Evolutionary conservation across 2,797 vertebrate species (phyloP).

Genomic region (Triplophysa yarkandensis): DNA sequence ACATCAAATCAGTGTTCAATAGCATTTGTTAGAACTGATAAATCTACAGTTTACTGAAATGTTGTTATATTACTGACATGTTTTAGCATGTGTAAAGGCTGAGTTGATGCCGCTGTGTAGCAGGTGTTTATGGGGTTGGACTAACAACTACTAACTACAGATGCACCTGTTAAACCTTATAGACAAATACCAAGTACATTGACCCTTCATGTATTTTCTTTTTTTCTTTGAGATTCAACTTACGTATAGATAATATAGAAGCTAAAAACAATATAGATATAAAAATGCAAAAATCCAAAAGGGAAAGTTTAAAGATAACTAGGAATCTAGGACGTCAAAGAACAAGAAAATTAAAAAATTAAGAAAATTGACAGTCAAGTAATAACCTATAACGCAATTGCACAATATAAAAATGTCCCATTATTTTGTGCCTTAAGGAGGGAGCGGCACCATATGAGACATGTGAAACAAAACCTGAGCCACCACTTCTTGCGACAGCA

Average conservation of each 20-base stretch:
- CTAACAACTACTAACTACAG: not conserved
- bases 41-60: not conserved
- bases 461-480: conserved; percentile 75
- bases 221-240: not conserved
- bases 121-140: conserved; percentile 21
- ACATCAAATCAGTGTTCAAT: not conserved
- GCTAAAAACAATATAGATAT: not conserved
- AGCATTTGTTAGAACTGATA: not conserved
- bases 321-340: not conserved
- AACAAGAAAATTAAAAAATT: not conserved
- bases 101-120: not conserved
- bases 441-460: conserved; percentile 71
- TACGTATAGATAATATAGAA: not conserved
- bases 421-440: conserved; percentile 58
- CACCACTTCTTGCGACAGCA: conserved; percentile 80
- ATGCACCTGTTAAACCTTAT: conserved; percentile 31
- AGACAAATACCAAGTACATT: not conserved
- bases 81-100: not conserved
- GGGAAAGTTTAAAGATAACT: not conserved
- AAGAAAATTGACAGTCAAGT: not conserved
- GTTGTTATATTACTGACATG: not conserved
- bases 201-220: not conserved
- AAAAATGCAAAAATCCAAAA: not conserved
- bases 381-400: not conserved
- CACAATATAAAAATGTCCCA: conserved; percentile 25